Conservation (phyloP, 2,888 invertebrate species). For the Agriotes lineatus region DNA sequence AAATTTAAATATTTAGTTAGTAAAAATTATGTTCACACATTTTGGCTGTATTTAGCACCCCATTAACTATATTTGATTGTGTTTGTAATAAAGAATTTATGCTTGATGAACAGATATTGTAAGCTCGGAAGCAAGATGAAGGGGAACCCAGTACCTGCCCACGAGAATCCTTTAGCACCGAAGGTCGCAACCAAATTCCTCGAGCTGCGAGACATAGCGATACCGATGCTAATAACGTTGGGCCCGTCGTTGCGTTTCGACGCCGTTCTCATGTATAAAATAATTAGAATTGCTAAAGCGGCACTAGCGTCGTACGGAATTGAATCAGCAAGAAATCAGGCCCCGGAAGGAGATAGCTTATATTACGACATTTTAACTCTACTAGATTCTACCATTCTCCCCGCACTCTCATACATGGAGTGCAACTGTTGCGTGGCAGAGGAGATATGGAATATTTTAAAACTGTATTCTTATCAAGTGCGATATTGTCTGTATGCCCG, state of each 20-base stretch:
- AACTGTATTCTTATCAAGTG: slow-evolving; percentile 87
- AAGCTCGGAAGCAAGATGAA: slow-evolving; percentile 79
- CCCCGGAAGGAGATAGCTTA: slow-evolving; percentile 69
- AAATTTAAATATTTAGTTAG: too few species aligned
- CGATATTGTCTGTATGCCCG: slow-evolving; percentile 90
- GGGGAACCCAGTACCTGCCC: slow-evolving; percentile 68
- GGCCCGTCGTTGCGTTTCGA: slow-evolving; percentile 92
- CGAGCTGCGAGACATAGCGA: slow-evolving; percentile 80
- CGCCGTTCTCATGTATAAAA: slow-evolving; percentile 91
- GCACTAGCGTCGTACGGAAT: slow-evolving; percentile 58
- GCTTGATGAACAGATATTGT: slow-evolving; percentile 74
- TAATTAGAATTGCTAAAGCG: slow-evolving; percentile 70
- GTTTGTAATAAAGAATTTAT: too few species aligned
- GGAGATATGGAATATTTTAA: slow-evolving; percentile 93
- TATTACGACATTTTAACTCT: slow-evolving; percentile 88
- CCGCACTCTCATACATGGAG: slow-evolving; percentile 91
- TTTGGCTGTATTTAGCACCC: too few species aligned
- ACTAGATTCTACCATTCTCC: slow-evolving; percentile 90
- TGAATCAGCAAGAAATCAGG: slow-evolving; percentile 54
- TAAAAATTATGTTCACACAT: too few species aligned
- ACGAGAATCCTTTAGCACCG: slow-evolving; percentile 74
- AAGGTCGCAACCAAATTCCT: slow-evolving; percentile 76
- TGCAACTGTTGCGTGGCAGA: slow-evolving; percentile 97
- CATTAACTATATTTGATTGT: too few species aligned
- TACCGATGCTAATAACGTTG: slow-evolving; percentile 87